These are phyloP conservation scores for Zosterops borbonicus DNA, from an alignment of 2,113 vertebrate genomes.

Conservation along the genomic window DNA sequence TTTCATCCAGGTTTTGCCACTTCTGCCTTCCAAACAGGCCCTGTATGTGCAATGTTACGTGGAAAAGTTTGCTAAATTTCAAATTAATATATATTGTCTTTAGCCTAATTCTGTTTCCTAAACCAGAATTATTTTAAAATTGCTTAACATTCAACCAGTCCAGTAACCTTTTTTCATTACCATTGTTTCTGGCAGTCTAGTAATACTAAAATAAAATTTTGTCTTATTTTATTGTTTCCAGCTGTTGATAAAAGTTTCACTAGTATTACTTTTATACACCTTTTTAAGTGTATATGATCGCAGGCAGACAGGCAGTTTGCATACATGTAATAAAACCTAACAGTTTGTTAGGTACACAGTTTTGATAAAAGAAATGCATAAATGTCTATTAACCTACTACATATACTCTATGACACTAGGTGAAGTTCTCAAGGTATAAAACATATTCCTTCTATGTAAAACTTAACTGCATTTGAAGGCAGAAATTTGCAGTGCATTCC, in stretches of 20 bases:
- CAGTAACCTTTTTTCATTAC: neutral
- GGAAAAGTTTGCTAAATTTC: conserved; percentile 6
- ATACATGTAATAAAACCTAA: conserved; percentile 16
- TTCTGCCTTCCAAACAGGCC: neutral
- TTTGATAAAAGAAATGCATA: conserved; percentile 22
- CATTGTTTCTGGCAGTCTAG: conserved; percentile 34
- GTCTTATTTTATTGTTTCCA: conserved; percentile 3
- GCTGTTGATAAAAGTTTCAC: conserved; percentile 39
- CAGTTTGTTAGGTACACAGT: neutral
- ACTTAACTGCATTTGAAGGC: neutral
- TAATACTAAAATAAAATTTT: conserved; percentile 50
- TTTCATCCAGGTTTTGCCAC: conserved; percentile 22
- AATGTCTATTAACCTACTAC: neutral
- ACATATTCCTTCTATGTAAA: neutral
- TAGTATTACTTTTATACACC: neutral
- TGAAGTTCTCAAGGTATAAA: neutral
- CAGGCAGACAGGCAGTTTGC: neutral
- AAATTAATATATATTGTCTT: conserved; percentile 16
- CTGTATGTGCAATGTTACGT: neutral
- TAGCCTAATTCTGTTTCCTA: conserved; percentile 20
- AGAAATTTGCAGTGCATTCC: conserved; percentile 31
- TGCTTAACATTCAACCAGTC: neutral
- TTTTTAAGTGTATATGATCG: neutral
- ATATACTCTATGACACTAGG: neutral
- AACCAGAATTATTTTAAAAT: neutral